phyloP scores from a whole-genome alignment of 2,797 vertebrate species.

The Alfaro cultratus region DNA sequence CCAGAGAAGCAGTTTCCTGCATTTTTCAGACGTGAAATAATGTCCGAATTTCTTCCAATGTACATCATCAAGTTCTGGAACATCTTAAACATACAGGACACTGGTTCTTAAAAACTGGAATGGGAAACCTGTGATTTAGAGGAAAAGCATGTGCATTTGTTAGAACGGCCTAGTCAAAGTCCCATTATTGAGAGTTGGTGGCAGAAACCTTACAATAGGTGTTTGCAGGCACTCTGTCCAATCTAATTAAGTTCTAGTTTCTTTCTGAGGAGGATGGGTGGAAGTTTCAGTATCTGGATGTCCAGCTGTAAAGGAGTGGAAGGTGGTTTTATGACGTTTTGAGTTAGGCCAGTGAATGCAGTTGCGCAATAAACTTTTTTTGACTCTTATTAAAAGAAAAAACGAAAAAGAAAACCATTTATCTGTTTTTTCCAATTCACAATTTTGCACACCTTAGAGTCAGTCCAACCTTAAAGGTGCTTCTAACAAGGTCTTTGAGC shows the following conservation, averaged over 20 bases:
- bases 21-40: background rate
- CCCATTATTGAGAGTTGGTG: background rate
- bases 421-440: background rate
- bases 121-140: background rate
- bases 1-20: background rate
- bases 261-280: background rate
- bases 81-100: background rate
- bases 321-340: background rate
- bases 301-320: background rate
- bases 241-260: background rate
- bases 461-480: background rate
- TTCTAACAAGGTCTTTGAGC: background rate
- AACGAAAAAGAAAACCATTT: background rate
- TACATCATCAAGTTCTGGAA: background rate
- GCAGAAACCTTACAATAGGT: background rate
- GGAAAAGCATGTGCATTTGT: background rate
- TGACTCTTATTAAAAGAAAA: too few relatives aligned
- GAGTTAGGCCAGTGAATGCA: background rate
- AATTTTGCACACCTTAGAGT: background rate
- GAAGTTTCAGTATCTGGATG: background rate
- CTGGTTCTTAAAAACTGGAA: background rate
- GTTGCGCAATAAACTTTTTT: background rate
- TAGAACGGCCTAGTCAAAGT: background rate
- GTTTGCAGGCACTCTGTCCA: background rate
- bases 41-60: background rate